Evolutionary conservation across 2,888 invertebrate genomes (phyloP).

Genomic region (Hydroisotoma schaefferi): DNA sequence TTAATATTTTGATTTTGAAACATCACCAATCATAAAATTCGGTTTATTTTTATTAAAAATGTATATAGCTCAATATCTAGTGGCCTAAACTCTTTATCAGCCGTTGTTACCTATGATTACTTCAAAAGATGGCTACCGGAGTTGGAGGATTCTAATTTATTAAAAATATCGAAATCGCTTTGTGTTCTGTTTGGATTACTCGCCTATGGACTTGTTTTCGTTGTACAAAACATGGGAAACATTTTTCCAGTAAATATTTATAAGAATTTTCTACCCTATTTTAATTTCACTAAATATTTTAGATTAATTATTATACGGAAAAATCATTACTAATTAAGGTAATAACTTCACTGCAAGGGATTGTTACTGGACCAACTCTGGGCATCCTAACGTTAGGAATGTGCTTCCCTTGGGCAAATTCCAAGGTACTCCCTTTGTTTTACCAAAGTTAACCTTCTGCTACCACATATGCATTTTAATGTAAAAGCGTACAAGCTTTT

Average conservation of each 20-base stretch:
- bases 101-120: slow-evolving; percentile 33
- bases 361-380: slow-evolving; percentile 26
- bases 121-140: slow-evolving; percentile 25
- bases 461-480: not conserved
- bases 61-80: slow-evolving; percentile 29
- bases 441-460: too few relatives aligned
- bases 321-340: slow-evolving; percentile 4
- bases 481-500: not conserved
- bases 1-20: not conserved
- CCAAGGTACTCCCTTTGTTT: too few relatives aligned
- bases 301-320: not conserved
- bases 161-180: slow-evolving; percentile 26
- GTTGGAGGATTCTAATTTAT: slow-evolving; percentile 18
- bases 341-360: slow-evolving; percentile 21
- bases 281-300: not conserved
- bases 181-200: slow-evolving; percentile 28
- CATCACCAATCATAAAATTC: not conserved
- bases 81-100: slow-evolving; percentile 30
- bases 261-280: too few relatives aligned
- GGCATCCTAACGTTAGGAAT: slow-evolving; percentile 30
- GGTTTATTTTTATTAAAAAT: not conserved
- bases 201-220: slow-evolving; percentile 30
- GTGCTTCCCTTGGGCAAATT: slow-evolving; percentile 34
- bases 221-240: slow-evolving; percentile 37
- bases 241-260: slow-evolving; percentile 35